Evolutionary conservation across 2,113 vertebrate species (phyloP), one percentile per base, ranked within the genome.

Genomic region (Polypterus bichir): DNA sequence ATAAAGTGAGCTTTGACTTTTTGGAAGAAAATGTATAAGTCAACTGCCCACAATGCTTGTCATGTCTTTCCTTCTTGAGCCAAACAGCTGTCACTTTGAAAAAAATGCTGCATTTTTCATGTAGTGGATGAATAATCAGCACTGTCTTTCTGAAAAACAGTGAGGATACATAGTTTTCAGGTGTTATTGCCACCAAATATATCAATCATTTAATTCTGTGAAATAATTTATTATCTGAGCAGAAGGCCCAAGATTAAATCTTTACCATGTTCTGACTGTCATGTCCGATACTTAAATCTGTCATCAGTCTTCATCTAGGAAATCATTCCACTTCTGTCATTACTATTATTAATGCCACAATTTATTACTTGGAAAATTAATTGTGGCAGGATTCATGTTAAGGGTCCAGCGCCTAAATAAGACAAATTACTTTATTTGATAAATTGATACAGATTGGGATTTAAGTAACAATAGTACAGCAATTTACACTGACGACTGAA

Each of bases 141-240:
- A 68, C 72, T 69, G 82, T 82, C 79, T 73, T 70, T 75, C 79
- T 81, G 86, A 89, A 81, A 85, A 84, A 84, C 73, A 55, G 76
- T 80, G 77, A 79, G 71, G 65, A 77, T 73, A 79, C 79, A 76
- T 70, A 77, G 79, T 84, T 86, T 89, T 85, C 88, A 84, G 86
- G 76, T 89, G 90, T 70, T 78, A 80, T 77, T 62, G 64, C 76
- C 74, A 78, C 75, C 77, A 90, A 92, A 92, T 73, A 74, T 86
- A 89, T 97, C 91, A 92, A 92, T 97, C 92, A 97, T 89, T 92
- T 88, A 80, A 86, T 90, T 88, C 81, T 82, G 83, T 81, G 80
- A 87, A 91, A 91, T 89, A 92, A 98, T 97, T 93, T 94, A 93
- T 93, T 92, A 92, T 87, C 89, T 86, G 86, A 84, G 89, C 83